Percentiles rank a stretch among this genome's conserved stretches.
phyloP scores from a whole-genome alignment of 2,797 vertebrate species.

The Calcarius lapponicus region DNA sequence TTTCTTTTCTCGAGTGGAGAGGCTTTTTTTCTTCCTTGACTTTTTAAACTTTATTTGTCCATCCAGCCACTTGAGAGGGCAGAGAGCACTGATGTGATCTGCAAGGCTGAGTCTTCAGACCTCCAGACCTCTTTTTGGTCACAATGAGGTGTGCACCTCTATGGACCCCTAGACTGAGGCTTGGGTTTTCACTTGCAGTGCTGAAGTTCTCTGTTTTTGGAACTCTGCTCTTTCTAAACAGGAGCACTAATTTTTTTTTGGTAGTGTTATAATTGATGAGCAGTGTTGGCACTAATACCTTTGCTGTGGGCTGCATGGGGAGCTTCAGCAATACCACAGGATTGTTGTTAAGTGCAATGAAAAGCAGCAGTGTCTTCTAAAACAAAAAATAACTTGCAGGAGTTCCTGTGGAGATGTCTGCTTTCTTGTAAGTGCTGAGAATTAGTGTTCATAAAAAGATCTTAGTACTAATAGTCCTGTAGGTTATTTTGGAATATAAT shows the following conservation, averaged over 20 bases:
- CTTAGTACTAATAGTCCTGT: neutral
- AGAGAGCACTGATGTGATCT: neutral
- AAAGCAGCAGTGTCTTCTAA: neutral
- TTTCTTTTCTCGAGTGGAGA: neutral
- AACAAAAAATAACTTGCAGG: neutral
- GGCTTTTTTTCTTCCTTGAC: fast-evolving
- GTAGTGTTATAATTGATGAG: neutral
- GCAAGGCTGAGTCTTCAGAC: neutral
- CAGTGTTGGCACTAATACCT: neutral
- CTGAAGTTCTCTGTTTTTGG: neutral
- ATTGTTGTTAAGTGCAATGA: neutral
- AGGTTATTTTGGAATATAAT: neutral
- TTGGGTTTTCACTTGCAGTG: neutral
- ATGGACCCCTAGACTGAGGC: neutral
- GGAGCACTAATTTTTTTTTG: neutral
- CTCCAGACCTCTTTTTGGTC: neutral
- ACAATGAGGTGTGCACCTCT: fast-evolving
- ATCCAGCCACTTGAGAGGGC: neutral
- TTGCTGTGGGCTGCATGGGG: neutral
- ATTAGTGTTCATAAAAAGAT: neutral
- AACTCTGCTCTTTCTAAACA: neutral
- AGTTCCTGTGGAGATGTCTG: neutral
- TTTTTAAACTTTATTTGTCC: neutral
- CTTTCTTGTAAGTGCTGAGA: neutral
- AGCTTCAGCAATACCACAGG: neutral